Conservation (phyloP, 2,888 invertebrate genomes). For the Caenorhabditis wallacei region DNA sequence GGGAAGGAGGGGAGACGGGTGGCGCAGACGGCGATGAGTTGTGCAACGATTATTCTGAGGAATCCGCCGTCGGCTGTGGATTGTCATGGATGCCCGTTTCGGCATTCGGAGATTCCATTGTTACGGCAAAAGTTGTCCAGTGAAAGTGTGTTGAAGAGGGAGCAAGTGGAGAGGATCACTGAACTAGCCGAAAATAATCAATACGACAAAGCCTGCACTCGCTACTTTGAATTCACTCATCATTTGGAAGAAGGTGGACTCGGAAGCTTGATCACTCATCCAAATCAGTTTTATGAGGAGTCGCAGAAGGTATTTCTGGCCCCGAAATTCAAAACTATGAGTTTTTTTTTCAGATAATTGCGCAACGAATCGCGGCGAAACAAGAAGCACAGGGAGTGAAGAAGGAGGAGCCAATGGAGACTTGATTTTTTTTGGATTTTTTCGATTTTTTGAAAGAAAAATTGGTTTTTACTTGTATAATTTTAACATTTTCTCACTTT, state of each 20-base stretch:
- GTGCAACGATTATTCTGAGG: constrained; percentile 90
- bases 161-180: constrained; percentile 73
- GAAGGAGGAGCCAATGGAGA: constrained; percentile 45
- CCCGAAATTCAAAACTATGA: neutral
- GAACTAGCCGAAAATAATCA: constrained; percentile 62
- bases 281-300: constrained; percentile 81
- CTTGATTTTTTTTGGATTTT: neutral
- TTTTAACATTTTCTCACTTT: constrained; percentile 2
- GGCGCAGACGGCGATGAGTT: constrained; percentile 87
- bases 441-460: neutral
- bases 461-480: too few species aligned
- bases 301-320: constrained; percentile 71
- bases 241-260: constrained; percentile 77
- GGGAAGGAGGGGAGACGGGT: constrained; percentile 93
- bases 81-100: constrained; percentile 95
- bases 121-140: constrained; percentile 85
- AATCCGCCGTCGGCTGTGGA: constrained; percentile 88
- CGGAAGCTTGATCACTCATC: constrained; percentile 81
- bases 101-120: constrained; percentile 88
- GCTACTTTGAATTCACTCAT: constrained; percentile 80
- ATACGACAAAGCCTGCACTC: constrained; percentile 81
- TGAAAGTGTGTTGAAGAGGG: constrained; percentile 66
- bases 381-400: neutral
- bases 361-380: constrained; percentile 45
- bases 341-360: constrained; percentile 40